Conservation (phyloP, 1,140 invertebrate species). For the Drosophila malerkotliana region DNA sequence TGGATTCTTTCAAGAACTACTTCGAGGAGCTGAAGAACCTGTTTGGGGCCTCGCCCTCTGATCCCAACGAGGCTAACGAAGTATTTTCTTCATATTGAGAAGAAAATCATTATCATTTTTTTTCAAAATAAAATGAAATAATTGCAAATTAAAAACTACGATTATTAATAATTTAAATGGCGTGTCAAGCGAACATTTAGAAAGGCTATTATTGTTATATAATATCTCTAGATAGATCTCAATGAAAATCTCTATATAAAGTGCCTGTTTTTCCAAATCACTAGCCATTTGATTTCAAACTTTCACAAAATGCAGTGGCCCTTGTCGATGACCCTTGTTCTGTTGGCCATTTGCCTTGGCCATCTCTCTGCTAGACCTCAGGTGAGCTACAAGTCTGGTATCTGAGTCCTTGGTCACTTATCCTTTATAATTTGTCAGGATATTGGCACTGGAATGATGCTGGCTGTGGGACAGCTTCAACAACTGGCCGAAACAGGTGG, state of each 20-base stretch:
- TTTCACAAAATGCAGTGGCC: neutral
- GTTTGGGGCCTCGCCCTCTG: slow-evolving; percentile 19
- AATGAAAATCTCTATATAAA: neutral
- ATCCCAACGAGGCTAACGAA: slow-evolving; percentile 19
- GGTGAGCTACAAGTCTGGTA: neutral
- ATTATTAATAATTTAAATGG: neutral
- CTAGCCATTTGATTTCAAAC: neutral
- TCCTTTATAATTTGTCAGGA: slow-evolving; percentile 34
- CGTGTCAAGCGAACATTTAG: neutral
- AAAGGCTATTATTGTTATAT: neutral
- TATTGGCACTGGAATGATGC: slow-evolving; percentile 41
- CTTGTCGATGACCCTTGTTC: neutral
- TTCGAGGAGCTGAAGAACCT: slow-evolving; percentile 51
- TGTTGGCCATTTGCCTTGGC: neutral
- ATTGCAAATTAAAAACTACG: neutral
- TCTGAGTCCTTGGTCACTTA: too few species aligned
- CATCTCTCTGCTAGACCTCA: neutral
- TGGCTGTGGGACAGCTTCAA: slow-evolving; percentile 53
- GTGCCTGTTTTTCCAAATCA: neutral
- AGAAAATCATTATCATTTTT: too few species aligned
- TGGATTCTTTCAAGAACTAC: slow-evolving; percentile 54
- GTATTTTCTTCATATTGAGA: slow-evolving; percentile 8
- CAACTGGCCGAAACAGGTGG: slow-evolving; percentile 57
- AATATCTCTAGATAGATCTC: neutral
- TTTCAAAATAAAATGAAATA: neutral